Percentiles rank a stretch among this genome's conserved stretches.
Conservation (phyloP, 2,797 vertebrate species). For the Myiotriccus ornatus region DNA sequence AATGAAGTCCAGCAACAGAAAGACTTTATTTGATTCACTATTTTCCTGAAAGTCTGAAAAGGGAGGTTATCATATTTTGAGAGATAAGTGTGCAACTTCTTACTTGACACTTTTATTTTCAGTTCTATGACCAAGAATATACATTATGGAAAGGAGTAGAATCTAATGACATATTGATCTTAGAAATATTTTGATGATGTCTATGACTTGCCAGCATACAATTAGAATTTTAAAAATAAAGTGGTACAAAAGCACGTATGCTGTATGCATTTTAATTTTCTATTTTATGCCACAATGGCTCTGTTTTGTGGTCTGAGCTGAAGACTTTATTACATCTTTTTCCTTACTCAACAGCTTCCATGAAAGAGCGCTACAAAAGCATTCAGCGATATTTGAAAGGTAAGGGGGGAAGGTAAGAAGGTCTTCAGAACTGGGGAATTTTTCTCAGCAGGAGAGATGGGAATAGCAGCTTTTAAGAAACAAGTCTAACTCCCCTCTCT, state of each 20-base stretch:
- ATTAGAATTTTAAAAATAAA: slow-evolving; percentile 46
- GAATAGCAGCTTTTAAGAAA: neutral
- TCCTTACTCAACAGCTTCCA: neutral
- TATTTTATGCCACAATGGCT: neutral
- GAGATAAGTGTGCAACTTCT: neutral
- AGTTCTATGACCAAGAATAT: neutral
- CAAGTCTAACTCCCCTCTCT: rapidly evolving
- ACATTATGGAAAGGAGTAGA: neutral
- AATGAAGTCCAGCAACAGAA: neutral
- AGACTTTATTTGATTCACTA: neutral
- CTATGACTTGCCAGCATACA: neutral
- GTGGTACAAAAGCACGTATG: neutral
- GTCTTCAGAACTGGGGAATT: neutral
- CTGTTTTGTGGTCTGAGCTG: neutral
- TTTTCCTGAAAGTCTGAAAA: neutral
- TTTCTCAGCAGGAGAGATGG: neutral
- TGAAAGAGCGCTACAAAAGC: neutral
- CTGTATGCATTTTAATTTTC: slow-evolving; percentile 9
- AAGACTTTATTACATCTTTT: neutral
- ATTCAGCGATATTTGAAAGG: neutral
- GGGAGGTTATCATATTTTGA: neutral
- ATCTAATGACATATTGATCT: neutral
- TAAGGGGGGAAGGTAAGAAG: neutral
- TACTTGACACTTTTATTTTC: neutral
- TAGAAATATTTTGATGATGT: neutral